Evolutionary conservation across 2,113 vertebrate species (phyloP).

Genomic region (Petrocephalus microphthalmus): DNA sequence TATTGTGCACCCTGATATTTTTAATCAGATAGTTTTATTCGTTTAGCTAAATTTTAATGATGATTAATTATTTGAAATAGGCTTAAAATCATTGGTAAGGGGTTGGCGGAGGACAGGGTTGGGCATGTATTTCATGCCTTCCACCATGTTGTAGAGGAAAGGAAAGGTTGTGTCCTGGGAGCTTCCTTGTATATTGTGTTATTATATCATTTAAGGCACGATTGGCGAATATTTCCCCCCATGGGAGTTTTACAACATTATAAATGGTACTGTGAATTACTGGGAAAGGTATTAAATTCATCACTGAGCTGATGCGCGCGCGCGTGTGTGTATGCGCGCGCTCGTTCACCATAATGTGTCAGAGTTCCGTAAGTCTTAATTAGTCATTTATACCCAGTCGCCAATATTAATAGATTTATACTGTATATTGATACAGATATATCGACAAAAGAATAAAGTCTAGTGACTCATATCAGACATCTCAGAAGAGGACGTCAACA

Average conservation of each 20-base stretch:
- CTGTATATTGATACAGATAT: neutral
- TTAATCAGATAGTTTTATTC: neutral
- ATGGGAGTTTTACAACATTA: neutral
- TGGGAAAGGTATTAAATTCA: neutral
- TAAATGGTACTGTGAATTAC: neutral
- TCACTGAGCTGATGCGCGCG: neutral
- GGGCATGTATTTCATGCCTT: neutral
- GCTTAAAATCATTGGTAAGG: neutral
- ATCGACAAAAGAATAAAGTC: neutral
- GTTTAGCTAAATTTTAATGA: neutral
- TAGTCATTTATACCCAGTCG: neutral
- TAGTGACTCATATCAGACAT: neutral
- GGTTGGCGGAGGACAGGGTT: neutral
- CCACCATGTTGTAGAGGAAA: neutral
- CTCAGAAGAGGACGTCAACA: neutral
- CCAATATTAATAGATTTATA: neutral
- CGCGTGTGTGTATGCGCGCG: neutral
- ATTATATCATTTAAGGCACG: neutral
- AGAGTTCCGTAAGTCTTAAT: neutral
- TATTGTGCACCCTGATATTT: neutral
- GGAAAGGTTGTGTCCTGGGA: neutral
- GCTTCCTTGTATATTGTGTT: neutral
- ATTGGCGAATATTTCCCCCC: neutral
- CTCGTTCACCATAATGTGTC: neutral
- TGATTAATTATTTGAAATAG: neutral